A percentile compares a stretch with the other conserved stretches of the same genome.
These are phyloP conservation scores for Rhinogobius similis DNA, from an alignment of 2,113 vertebrate genomes.

Conservation along the genomic window DNA sequence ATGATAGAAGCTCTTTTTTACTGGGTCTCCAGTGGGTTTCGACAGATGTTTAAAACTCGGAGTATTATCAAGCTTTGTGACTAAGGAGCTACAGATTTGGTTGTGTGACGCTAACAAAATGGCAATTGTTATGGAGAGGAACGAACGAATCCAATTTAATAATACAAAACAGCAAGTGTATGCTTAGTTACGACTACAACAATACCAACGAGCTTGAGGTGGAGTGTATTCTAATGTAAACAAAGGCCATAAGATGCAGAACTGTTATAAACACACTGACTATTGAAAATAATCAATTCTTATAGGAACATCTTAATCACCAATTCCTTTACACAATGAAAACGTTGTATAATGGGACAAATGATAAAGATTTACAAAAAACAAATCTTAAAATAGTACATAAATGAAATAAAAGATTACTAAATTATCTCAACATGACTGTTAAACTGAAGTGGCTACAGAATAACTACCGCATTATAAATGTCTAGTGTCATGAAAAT, in stretches of 20 bases:
- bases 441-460: not conserved
- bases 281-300: too few relatives aligned
- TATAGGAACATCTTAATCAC: too few relatives aligned
- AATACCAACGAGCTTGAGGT: too few relatives aligned
- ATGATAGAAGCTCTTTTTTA: not conserved
- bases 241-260: not conserved
- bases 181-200: too few relatives aligned
- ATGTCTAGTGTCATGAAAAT: not conserved
- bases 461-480: not conserved
- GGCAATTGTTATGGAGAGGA: not conserved
- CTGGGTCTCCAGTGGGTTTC: slow-evolving; percentile 1
- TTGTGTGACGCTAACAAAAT: not conserved
- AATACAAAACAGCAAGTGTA: not conserved
- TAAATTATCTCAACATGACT: not conserved
- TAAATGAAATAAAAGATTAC: not conserved
- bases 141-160: not conserved
- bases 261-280: not conserved
- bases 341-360: too few relatives aligned
- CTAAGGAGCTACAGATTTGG: not conserved
- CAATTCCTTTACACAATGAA: too few relatives aligned
- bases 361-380: not conserved
- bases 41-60: slow-evolving; percentile 3
- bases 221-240: too few relatives aligned
- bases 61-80: not conserved
- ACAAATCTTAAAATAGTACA: not conserved